Evolutionary conservation across 2,113 vertebrate genomes (phyloP).

Genomic region (Calidris pugnax): DNA sequence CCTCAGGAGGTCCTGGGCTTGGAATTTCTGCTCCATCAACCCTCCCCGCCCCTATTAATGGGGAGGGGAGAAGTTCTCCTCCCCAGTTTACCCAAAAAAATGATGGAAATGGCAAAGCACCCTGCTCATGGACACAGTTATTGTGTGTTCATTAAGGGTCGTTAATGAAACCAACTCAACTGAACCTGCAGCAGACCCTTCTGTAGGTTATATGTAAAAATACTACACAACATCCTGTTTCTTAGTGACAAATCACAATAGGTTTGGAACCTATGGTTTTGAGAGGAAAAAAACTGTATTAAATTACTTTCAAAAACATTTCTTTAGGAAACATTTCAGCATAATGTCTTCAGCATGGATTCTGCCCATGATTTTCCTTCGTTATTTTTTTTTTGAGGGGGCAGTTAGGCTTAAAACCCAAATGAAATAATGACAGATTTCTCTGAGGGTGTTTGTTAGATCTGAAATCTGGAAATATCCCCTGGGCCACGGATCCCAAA

Average conservation of each 20-base stretch:
- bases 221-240: background rate
- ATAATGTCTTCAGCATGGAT: background rate
- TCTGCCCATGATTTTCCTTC: background rate
- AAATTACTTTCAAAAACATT: background rate
- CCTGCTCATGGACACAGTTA: accelerated
- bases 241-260: background rate
- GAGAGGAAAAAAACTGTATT: background rate
- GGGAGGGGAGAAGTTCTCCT: background rate
- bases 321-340: background rate
- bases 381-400: background rate
- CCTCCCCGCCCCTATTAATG: background rate
- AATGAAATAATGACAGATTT: background rate
- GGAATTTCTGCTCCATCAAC: background rate
- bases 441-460: background rate
- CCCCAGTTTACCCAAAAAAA: background rate
- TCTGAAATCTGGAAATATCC: background rate
- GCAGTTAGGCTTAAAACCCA: background rate
- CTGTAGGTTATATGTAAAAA: background rate
- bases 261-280: background rate
- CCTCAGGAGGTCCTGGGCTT: accelerated
- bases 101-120: background rate
- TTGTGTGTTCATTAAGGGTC: background rate
- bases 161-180: background rate
- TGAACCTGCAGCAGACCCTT: background rate
- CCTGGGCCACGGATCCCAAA: accelerated